Evolutionary conservation across 2,113 vertebrate genomes (phyloP).

Genomic region (Pollimyrus isidori): DNA sequence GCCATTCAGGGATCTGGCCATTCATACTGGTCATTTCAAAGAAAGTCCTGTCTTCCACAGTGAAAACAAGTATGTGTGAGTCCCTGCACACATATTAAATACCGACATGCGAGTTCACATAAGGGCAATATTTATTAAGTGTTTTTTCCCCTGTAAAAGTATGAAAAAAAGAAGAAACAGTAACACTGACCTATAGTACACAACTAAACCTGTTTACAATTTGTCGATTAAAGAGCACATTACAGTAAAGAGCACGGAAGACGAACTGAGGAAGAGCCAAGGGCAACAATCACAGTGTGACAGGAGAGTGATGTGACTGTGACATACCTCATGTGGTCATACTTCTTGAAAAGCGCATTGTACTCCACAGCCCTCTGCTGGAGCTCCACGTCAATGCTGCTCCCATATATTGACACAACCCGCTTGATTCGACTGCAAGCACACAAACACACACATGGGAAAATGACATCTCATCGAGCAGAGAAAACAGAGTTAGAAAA

Average conservation of each 20-base stretch:
- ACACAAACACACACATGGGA: background rate
- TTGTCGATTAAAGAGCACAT: background rate
- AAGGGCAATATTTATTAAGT: background rate
- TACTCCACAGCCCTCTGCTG: constrained; percentile 99
- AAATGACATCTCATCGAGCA: background rate
- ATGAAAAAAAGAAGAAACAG: background rate
- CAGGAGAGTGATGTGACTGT: background rate
- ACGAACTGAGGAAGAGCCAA: background rate
- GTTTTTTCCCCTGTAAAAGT: background rate
- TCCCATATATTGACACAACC: constrained; percentile 95
- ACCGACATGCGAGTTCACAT: background rate
- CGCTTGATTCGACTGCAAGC: constrained; percentile 89
- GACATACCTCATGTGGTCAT: constrained; percentile 95
- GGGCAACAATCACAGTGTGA: background rate
- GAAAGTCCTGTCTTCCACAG: background rate
- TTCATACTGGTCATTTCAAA: background rate
- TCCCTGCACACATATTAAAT: background rate
- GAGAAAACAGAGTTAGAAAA: background rate
- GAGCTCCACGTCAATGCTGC: constrained; percentile 96
- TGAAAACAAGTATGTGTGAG: background rate
- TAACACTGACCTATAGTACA: background rate
- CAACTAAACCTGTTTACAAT: background rate
- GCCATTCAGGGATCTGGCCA: background rate
- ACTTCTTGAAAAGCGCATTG: constrained; percentile 98
- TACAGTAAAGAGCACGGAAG: background rate